Base-by-base conservation (phyloP, 2,113 vertebrate species). In the Lota lota region DNA sequence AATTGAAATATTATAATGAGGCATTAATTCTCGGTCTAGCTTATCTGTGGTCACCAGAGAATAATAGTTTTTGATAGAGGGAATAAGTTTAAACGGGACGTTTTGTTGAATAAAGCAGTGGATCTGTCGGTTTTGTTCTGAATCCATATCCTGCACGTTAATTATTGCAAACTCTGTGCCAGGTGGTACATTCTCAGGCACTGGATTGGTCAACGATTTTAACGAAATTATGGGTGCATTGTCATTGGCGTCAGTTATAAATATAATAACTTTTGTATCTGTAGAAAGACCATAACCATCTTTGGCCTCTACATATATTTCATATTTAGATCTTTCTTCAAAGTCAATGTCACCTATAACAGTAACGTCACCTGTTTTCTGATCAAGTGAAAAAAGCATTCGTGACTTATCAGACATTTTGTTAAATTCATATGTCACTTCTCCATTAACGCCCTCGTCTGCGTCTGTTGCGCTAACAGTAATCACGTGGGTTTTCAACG, bases 191-290 rank as follows among this genome's bases (percentile, higher is more conserved):
- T 83, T 85, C 70, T 93, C 92, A 22, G 78, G 68, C 20, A 93
- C 5, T 6, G 84, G 76, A 50, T 68, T 83, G 60, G 82, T 85
- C 3, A 91, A 70, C 6, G 90, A 91, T 14, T 87, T 89, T 7
- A 91, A 21, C 3, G 67, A 72, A 36, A 93, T 79, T 50, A 84
- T 79, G 2, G 92, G 92, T 0, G 75, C 79, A 66, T 93, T 93
- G 40, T 93, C 92, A 72, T 93, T 93, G 15, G 91, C 72, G 66
- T 94, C 91, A 51, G 75, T 72, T 3, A 91, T 70, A 24, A 85
- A 79, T 53, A 92, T 73, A 10, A 92, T n/a, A 10, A 93, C 74
- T 68, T 88, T 92, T 1, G 85, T 80, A 72, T 87, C 82, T 2
- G 90, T 89, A 0, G 79, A 71, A 0, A 93, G 78, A 11, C 89